phyloP scores from a whole-genome alignment of 2,113 vertebrate species.

The Petaurus breviceps region DNA sequence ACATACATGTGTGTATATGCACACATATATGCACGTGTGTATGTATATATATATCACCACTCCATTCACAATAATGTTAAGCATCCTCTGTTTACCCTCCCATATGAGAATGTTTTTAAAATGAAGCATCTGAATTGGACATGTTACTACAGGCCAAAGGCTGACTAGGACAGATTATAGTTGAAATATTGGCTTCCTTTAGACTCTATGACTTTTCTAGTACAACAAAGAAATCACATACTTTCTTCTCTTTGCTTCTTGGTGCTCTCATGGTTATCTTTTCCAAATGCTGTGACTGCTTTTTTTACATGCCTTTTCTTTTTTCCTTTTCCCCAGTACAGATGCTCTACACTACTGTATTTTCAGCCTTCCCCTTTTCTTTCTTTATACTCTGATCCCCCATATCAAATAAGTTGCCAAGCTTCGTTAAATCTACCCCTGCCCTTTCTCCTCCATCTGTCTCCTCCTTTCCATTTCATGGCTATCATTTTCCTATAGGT shows the following conservation, averaged over 20 bases:
- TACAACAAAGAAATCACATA: background rate
- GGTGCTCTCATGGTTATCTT: background rate
- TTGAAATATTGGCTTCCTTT: background rate
- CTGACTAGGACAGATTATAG: background rate
- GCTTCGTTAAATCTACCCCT: background rate
- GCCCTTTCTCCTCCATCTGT: background rate
- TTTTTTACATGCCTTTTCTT: background rate
- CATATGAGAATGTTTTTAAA: background rate
- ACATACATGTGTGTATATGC: constrained; percentile 33
- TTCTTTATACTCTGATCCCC: background rate
- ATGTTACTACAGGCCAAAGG: background rate
- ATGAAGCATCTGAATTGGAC: background rate
- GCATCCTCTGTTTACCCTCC: background rate
- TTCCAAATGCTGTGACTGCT: background rate
- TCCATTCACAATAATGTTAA: background rate
- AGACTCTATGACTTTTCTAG: background rate
- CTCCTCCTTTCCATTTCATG: background rate
- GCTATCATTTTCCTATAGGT: background rate
- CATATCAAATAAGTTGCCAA: background rate
- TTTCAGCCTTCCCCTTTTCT: background rate
- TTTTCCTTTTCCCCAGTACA: background rate
- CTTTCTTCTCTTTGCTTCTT: background rate
- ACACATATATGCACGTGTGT: no score
- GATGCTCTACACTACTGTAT: background rate
- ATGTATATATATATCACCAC: constrained; percentile 2